Evolutionary conservation across 2,888 invertebrate genomes (phyloP), one percentile per base, ranked within the genome.

Genomic region (Chrysolina haemoptera): DNA sequence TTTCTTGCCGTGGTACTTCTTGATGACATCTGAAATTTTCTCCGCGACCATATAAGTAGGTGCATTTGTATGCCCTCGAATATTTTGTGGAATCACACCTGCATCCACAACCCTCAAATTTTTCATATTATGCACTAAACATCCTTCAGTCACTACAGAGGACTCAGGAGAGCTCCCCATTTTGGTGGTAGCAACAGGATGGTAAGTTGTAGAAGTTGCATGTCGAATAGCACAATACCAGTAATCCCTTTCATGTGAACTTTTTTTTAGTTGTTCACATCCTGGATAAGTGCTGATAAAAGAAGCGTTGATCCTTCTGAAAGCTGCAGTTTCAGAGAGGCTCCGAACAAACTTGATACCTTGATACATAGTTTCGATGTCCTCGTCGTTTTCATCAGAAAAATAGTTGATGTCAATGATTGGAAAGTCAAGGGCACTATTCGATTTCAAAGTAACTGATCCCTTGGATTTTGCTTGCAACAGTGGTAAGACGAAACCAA

Each of bases 361-460:
- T 18, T 90, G 89, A 1, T 93, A 89, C 11, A 93, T 87, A 1
- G 91, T 92, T 81, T 95, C 95, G 0, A 91, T 86, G 81, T 95
- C 95, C 14, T 80, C 68, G 12, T 75, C 66, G 10, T 70, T n/a
- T 0, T 40, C 6, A 70, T 85, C 83, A 0, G 79, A 75, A 8
- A 83, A 80, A 46, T 78, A 83, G 16, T 80, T 80, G 0, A 80
- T 78, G 73, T 85, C 76, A 8, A 86, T 85, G 6, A 79, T 4
- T 0, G 85, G 85, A 73, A 82, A 83, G 43, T 85, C 84, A 18
- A 81, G 76, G 6, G 85, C 83, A 74, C 81, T 77, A 0, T 71
- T 80, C 2, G 85, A 82, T 76, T 81, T 80, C 48, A 86, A 71
- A 18, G 75, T 80, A 14, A 86, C 76, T 8, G 66, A 71, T 18